Percentiles rank a stretch among this genome's conserved stretches.
Conservation (phyloP, 2,888 invertebrate species). For the Pharmacophagus antenor region DNA sequence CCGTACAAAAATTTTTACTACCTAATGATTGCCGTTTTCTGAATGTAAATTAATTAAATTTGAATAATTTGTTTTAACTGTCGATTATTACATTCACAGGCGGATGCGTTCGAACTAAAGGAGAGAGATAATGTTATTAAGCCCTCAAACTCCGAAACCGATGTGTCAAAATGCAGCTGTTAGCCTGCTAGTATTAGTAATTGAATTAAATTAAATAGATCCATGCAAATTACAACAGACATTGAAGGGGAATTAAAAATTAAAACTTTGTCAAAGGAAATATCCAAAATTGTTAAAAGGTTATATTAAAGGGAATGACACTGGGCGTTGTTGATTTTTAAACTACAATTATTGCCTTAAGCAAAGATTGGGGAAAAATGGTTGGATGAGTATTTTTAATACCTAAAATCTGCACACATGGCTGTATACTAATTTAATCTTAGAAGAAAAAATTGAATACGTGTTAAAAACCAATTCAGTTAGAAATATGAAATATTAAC, state of each 20-base stretch:
- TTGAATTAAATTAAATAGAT: slow-evolving; percentile 29
- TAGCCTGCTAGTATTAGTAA: slow-evolving; percentile 46
- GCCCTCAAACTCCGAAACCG: slow-evolving; percentile 73
- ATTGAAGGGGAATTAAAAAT: background rate
- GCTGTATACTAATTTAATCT: background rate
- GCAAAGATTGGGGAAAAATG: background rate
- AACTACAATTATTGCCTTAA: background rate
- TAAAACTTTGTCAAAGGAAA: background rate
- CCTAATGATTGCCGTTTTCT: background rate
- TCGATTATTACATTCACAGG: slow-evolving; percentile 45
- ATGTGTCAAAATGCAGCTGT: slow-evolving; percentile 75
- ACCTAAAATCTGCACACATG: background rate
- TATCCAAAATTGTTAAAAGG: background rate
- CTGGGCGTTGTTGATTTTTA: background rate
- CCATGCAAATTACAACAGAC: slow-evolving; percentile 36
- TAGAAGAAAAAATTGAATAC: background rate
- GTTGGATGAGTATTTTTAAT: background rate
- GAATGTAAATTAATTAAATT: background rate
- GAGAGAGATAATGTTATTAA: slow-evolving; percentile 73
- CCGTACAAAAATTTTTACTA: too few species aligned
- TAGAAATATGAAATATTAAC: background rate
- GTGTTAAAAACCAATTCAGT: background rate
- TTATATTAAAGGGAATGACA: background rate
- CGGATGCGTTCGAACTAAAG: slow-evolving; percentile 74
- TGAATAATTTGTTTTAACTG: background rate